Percentiles rank a stretch among this genome's conserved stretches.
Evolutionary conservation across 2,888 invertebrate genomes (phyloP).

Genomic region (Sipha maydis): DNA sequence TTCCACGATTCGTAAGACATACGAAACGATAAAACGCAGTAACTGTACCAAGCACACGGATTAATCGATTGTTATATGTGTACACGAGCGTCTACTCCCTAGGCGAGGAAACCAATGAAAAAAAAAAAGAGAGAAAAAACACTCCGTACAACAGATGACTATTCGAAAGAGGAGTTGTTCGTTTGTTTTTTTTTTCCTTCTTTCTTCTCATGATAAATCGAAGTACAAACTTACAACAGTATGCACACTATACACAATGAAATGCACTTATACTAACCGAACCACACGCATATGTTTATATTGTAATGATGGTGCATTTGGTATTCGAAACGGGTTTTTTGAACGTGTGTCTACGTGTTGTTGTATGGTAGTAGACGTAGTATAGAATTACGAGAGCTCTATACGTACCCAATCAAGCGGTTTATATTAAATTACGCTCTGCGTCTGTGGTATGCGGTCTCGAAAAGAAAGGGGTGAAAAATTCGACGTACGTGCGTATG

Average conservation of each 20-base stretch:
- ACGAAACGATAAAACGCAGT: no score
- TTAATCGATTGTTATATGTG: no score
- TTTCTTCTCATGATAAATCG: slow-evolving; percentile 4
- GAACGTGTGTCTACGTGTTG: slow-evolving; percentile 23
- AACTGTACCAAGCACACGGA: no score
- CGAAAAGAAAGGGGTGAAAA: slow-evolving; percentile 6
- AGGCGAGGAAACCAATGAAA: no score
- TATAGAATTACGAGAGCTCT: slow-evolving; percentile 26
- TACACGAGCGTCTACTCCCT: no score
- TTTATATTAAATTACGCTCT: slow-evolving; percentile 37
- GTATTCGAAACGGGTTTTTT: slow-evolving; percentile 47
- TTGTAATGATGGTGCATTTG: slow-evolving; percentile 36
- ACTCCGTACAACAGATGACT: no score
- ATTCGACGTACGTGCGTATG: not conserved
- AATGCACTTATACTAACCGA: slow-evolving; percentile 16
- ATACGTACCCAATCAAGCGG: slow-evolving; percentile 40
- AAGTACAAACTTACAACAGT: slow-evolving; percentile 15
- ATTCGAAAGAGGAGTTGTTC: no score
- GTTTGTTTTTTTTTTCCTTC: not conserved
- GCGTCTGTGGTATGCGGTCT: not conserved
- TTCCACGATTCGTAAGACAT: no score
- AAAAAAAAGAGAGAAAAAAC: no score
- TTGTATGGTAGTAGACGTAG: not conserved
- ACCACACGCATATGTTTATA: not conserved
- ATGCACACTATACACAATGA: not conserved